Base-by-base conservation (phyloP, 2,797 vertebrate species). In the Cheirogaleus major region DNA sequence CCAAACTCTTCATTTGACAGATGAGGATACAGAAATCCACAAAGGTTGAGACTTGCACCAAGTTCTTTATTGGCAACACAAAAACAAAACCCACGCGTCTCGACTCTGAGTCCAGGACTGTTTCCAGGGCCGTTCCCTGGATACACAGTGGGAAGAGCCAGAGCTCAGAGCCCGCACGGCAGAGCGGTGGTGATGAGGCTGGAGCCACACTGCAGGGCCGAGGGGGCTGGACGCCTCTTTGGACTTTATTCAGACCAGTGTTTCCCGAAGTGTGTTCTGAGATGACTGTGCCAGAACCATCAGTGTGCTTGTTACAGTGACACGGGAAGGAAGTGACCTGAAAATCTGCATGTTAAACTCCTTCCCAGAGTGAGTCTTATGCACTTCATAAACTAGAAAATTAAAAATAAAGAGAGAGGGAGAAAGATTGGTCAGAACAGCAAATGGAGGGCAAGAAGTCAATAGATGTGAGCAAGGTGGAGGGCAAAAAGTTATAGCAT, bases 161-260 rank as follows among this genome's bases (percentile, higher is more conserved):
- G 86, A 27, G 18, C n/a, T 13, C 15, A 38, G 11, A 43, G 41
- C 72, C 0, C n/a, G 13, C 41, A 8, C 27, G 41, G 38, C 7
- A 1, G 63, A 12, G 45, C 3, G 0, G 30, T 7, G 30, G n/a
- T n/a, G 50, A 13, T 4, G 17, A 52, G 11, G 1, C 7, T 23
- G 20, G 38, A 84, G 23, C 17, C 13, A 10, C 18, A 2, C 0
- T 6, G 2, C 1, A 3, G 65, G 43, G 73, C 23, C 0, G 0
- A 1, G 4, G 10, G 17, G 41, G 10, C 30, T 0, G 25, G 67
- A 27, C 2, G 25, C 41, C 65, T 52, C 4, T 27, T 11, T 27
- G 69, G 41, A n/a, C 20, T 59, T 59, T 18, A 72, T 17, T 20
- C 43, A 85, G 67, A 52, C n/a, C 22, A 11, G 2, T 23, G 15